Evolutionary conservation across 2,113 vertebrate genomes (phyloP).

Genomic region (Tricholaema leucomelas): DNA sequence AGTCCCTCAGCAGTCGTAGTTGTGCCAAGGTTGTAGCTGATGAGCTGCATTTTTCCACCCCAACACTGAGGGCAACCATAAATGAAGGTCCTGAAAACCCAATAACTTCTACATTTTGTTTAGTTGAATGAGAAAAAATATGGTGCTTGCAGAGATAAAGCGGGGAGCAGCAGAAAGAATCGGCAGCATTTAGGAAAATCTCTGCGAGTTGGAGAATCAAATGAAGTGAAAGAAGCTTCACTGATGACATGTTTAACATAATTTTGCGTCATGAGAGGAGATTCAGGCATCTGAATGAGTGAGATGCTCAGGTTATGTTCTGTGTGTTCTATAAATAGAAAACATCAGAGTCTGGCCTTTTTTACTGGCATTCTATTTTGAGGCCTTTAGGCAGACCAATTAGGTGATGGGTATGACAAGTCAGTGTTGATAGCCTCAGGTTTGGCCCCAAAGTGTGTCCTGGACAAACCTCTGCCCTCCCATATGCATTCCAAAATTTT

Average conservation of each 20-base stretch:
- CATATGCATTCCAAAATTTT: background rate
- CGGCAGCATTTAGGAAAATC: background rate
- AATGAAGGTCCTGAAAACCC: background rate
- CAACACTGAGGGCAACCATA: background rate
- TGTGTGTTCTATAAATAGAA: background rate
- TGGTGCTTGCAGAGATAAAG: background rate
- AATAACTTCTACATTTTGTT: background rate
- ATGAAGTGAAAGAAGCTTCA: background rate
- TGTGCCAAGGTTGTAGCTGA: background rate
- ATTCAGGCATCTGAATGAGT: background rate
- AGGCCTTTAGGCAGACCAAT: background rate
- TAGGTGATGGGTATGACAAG: accelerated
- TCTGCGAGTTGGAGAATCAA: background rate
- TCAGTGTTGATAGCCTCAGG: background rate
- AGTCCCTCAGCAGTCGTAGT: background rate
- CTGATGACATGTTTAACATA: background rate
- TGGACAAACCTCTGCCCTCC: background rate
- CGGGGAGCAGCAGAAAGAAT: background rate
- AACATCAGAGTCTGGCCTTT: background rate
- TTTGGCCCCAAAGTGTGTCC: background rate
- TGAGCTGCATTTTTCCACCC: background rate
- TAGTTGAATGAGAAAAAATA: background rate
- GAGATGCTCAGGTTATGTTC: background rate
- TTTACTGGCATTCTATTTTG: background rate
- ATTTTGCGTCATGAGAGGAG: background rate